phyloP scores from a whole-genome alignment of 2,113 vertebrate species.

The Saccopteryx leptura region DNA sequence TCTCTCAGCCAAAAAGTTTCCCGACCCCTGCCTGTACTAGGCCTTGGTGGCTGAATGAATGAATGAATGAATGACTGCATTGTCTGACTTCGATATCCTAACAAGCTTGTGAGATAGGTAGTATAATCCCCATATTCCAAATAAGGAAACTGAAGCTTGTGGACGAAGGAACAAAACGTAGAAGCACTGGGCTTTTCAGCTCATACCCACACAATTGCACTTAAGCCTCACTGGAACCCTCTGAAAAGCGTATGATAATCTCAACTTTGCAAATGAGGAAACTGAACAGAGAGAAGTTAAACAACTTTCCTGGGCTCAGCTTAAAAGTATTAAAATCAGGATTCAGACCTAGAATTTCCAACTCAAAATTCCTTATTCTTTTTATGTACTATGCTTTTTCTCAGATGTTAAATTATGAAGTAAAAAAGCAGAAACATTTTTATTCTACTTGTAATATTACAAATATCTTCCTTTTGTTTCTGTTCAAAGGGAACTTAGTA shows the following conservation, averaged over 20 bases:
- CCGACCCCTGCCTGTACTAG: too few relatives aligned
- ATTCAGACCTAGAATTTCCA: background rate
- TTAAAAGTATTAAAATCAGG: background rate
- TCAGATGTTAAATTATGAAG: background rate
- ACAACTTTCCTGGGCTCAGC: background rate
- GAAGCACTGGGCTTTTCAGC: background rate
- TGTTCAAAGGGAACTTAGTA: background rate
- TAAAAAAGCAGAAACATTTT: background rate
- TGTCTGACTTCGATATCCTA: background rate
- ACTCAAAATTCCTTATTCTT: background rate
- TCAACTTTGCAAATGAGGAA: background rate
- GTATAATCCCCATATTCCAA: background rate
- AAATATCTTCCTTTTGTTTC: background rate
- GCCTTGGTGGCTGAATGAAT: background rate
- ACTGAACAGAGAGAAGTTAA: background rate
- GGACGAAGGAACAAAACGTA: background rate
- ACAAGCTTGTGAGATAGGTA: background rate
- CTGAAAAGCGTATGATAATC: fast-evolving
- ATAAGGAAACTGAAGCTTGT: background rate
- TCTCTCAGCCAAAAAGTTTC: too few relatives aligned
- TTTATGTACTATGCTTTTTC: background rate
- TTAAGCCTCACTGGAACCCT: background rate
- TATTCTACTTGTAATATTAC: background rate
- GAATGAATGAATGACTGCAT: background rate
- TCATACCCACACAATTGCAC: fast-evolving